These are phyloP conservation scores for Falco concolor DNA, from an alignment of 2,797 vertebrate genomes.

Conservation along the genomic window DNA sequence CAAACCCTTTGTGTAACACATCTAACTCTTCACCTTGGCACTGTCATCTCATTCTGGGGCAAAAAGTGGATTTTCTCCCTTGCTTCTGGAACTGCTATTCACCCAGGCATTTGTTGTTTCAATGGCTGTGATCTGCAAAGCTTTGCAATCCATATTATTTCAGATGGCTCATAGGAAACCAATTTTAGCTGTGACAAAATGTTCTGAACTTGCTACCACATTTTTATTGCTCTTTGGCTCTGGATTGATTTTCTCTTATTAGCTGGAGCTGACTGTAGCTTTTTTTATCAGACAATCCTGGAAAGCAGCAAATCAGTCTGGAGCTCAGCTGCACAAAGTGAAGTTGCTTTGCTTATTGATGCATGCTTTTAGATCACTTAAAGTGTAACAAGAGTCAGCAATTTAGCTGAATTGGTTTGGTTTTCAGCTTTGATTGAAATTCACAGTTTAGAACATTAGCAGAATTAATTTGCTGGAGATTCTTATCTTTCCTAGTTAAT, in stretches of 20 bases:
- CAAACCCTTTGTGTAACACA: background rate
- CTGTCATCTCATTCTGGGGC: background rate
- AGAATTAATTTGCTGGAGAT: conserved; percentile 61
- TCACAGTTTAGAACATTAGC: conserved; percentile 48
- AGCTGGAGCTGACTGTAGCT: conserved; percentile 35
- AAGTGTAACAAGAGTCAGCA: conserved; percentile 28
- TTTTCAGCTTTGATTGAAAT: conserved; percentile 56
- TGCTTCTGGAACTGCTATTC: background rate
- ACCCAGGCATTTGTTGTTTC: background rate
- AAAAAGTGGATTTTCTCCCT: background rate
- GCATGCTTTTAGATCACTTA: conserved; percentile 42
- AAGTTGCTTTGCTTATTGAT: conserved; percentile 48
- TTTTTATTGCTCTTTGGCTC: conserved; percentile 63
- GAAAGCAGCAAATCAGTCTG: conserved; percentile 50
- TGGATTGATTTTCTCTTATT: conserved; percentile 53
- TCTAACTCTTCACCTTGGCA: background rate
- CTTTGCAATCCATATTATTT: conserved; percentile 33
- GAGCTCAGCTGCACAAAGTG: conserved; percentile 20
- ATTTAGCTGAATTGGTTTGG: conserved; percentile 30
- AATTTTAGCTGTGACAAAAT: conserved; percentile 66
- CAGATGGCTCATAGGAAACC: conserved; percentile 21
- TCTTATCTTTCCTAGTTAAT: conserved; percentile 52
- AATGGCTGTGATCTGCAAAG: background rate
- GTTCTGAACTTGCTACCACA: conserved; percentile 57
- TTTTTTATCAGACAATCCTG: conserved; percentile 52